Conservation (phyloP, 2,888 invertebrate genomes). For the Cryptocephalus moraei region DNA sequence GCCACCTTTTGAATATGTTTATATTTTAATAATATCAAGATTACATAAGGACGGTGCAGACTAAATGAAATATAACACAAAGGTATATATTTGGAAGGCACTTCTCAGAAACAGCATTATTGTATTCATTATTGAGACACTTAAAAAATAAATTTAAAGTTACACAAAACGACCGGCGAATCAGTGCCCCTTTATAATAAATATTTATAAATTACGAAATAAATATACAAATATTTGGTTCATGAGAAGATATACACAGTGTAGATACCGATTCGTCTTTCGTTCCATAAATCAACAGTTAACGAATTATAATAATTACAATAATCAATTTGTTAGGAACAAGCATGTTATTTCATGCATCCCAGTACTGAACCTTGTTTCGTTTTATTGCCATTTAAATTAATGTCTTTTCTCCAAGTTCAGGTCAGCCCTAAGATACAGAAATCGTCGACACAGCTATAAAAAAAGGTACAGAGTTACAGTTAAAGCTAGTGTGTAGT, state of each 20-base stretch:
- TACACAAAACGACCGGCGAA: background rate
- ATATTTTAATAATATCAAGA: background rate
- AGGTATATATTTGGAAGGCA: constrained; percentile 22
- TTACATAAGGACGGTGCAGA: constrained; percentile 21
- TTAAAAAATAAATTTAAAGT: background rate
- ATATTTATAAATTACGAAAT: background rate
- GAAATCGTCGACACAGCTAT: background rate
- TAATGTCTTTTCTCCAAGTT: background rate
- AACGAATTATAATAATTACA: too few species aligned
- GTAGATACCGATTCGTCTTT: too few species aligned
- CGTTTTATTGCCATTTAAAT: constrained; percentile 1
- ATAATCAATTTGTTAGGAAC: too few species aligned
- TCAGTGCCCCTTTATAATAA: background rate
- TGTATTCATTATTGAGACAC: background rate
- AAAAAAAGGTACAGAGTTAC: constrained; percentile 12
- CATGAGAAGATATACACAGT: too few species aligned
- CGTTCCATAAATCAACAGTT: too few species aligned
- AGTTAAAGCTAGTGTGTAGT: constrained; percentile 21
- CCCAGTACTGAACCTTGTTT: background rate
- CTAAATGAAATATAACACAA: constrained; percentile 19
- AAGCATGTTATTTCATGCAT: too few species aligned
- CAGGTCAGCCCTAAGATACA: constrained; percentile 6
- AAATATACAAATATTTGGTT: background rate
- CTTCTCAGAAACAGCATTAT: constrained; percentile 13
- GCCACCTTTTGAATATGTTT: too few species aligned